Evolutionary conservation across 2,888 invertebrate species (phyloP).

Genomic region (Aethes cnicana): DNA sequence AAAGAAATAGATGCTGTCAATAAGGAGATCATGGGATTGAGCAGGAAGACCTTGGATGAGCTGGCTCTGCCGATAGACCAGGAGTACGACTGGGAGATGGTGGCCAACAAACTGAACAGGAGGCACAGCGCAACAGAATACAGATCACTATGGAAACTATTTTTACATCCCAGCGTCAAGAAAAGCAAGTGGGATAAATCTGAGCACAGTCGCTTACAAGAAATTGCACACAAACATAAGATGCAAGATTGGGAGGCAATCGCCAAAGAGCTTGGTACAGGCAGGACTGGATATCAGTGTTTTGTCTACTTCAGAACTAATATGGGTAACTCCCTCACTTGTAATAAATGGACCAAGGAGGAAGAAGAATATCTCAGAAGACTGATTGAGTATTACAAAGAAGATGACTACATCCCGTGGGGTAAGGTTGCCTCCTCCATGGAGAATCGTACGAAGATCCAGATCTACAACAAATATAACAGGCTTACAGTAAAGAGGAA

Average conservation of each 20-base stretch:
- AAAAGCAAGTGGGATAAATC: conserved; percentile 61
- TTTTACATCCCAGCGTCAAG: conserved; percentile 86
- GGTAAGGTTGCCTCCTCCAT: conserved; percentile 84
- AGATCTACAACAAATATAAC: conserved; percentile 84
- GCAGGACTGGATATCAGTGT: conserved; percentile 86
- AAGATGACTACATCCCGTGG: conserved; percentile 89
- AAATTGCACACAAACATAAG: conserved; percentile 55
- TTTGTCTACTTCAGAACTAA: conserved; percentile 85
- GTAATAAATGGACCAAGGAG: conserved; percentile 83
- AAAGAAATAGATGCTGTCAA: conserved; percentile 45
- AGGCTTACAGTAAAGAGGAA: conserved; percentile 70
- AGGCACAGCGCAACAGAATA: conserved; percentile 86
- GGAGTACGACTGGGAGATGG: conserved; percentile 83
- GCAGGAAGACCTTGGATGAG: conserved; percentile 45
- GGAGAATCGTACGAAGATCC: conserved; percentile 84
- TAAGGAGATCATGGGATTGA: conserved; percentile 29
- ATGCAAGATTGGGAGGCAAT: conserved; percentile 86
- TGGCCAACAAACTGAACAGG: conserved; percentile 69
- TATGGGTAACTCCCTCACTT: conserved; percentile 51
- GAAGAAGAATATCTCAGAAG: conserved; percentile 86
- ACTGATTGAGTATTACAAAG: conserved; percentile 83
- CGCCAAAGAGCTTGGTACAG: conserved; percentile 78
- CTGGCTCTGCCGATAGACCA: conserved; percentile 59
- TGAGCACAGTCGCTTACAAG: conserved; percentile 55
- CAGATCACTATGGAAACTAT: conserved; percentile 86